Evolutionary conservation across 2,888 invertebrate genomes (phyloP).

Genomic region (Vesta saturnalis): DNA sequence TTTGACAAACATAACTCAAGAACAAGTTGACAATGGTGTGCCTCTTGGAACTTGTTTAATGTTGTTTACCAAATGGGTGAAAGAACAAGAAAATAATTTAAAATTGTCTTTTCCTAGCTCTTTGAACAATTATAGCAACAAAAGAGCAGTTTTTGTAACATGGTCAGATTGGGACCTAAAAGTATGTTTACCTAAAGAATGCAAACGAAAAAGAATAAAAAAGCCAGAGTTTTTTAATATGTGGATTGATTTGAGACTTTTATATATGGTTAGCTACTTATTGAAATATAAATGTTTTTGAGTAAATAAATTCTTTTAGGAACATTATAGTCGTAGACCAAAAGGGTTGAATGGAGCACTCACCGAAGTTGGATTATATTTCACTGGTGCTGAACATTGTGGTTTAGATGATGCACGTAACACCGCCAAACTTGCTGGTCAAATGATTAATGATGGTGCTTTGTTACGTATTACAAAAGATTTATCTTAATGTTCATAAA

Average conservation of each 20-base stretch:
- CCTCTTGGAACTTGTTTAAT: constrained; percentile 64
- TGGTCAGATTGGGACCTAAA: constrained; percentile 74
- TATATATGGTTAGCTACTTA: constrained; percentile 59
- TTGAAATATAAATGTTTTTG: constrained; percentile 21
- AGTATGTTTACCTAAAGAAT: constrained; percentile 68
- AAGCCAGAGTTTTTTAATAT: constrained; percentile 65
- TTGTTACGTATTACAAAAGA: constrained; percentile 62
- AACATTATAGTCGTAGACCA: constrained; percentile 67
- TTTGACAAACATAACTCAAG: constrained; percentile 68
- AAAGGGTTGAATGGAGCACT: constrained; percentile 67
- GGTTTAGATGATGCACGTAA: constrained; percentile 72
- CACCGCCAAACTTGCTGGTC: constrained; percentile 67
- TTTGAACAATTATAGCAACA: constrained; percentile 42
- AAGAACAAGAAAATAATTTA: constrained; percentile 62
- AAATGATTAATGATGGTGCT: constrained; percentile 69
- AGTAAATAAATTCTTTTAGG: constrained; percentile 52
- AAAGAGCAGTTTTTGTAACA: constrained; percentile 65
- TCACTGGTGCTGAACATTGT: constrained; percentile 70
- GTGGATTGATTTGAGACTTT: constrained; percentile 69
- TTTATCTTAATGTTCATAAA: constrained; percentile 15
- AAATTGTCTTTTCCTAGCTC: constrained; percentile 56
- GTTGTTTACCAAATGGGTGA: constrained; percentile 68
- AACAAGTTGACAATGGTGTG: constrained; percentile 64
- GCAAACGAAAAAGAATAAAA: constrained; percentile 66
- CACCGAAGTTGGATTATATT: constrained; percentile 66